Percentiles rank a stretch among this genome's conserved stretches.
Conservation (phyloP, 1,140 invertebrate species). For the Phymastichus coffea region DNA sequence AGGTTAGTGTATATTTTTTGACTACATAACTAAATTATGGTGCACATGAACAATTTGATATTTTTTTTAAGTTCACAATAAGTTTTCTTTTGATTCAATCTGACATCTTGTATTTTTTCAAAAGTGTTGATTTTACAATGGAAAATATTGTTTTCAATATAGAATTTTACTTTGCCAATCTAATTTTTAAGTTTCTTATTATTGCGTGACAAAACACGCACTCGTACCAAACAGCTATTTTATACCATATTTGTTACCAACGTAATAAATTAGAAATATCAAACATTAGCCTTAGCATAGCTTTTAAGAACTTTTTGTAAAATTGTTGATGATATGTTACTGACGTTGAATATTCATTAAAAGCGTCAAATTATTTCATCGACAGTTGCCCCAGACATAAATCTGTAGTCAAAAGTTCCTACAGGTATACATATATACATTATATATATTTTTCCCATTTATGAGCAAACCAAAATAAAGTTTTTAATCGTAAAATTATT, state of each 20-base stretch:
- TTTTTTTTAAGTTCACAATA: neutral
- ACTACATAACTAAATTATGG: too few species aligned
- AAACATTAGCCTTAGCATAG: slow-evolving; percentile 42
- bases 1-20: too few species aligned
- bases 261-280: slow-evolving; percentile 44
- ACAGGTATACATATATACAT: slow-evolving; percentile 46
- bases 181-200: slow-evolving; percentile 10
- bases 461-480: slow-evolving; percentile 53
- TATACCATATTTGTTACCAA: slow-evolving; percentile 53
- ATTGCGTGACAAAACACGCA: slow-evolving; percentile 15
- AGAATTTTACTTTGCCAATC: neutral
- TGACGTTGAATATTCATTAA: slow-evolving; percentile 11
- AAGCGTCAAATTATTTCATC: slow-evolving; percentile 25
- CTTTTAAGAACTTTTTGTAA: slow-evolving; percentile 35
- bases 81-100: neutral
- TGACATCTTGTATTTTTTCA: too few species aligned
- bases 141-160: neutral
- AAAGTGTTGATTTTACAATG: too few species aligned
- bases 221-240: slow-evolving; percentile 41
- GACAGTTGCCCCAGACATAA: slow-evolving; percentile 38
- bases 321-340: slow-evolving; percentile 25
- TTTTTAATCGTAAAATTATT: slow-evolving; percentile 42
- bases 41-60: too few species aligned
- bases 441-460: slow-evolving; percentile 54
- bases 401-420: slow-evolving; percentile 55